Evolutionary conservation across 2,888 invertebrate genomes (phyloP), one percentile per base, ranked within the genome.

Genomic region (Hecatera dysodea): DNA sequence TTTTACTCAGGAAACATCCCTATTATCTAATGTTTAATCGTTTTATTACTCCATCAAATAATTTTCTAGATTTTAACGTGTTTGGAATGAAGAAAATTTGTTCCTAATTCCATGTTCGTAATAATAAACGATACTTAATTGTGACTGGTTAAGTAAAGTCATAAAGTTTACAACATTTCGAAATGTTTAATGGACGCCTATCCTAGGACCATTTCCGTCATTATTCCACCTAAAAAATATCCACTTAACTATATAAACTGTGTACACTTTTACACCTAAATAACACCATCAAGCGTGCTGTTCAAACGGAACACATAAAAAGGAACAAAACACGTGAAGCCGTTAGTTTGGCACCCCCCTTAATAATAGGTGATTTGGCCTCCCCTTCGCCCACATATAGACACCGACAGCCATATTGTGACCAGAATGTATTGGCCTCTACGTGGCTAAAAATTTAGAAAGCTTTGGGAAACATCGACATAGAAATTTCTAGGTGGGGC

Each of bases 321-420:
- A 93, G 90, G 91, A 92, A 92, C 91, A 93, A n/a, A n/a, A 93
- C 93, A 93, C 93, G 92, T 92, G 91, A 90, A 93, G 90, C 91
- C 93, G 93, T 95, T 94, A 94, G 91, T 93, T 93, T 93, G 91
- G 92, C 94, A 94, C 95, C 95, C 94, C 93, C 93, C 89, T 91
- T 94, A 94, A 94, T 95, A 94, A 94, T 94, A 93, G 94, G 93
- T 93, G 93, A 94, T 94, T 93, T 91, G 79, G 90, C 92, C 93
- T 91, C 92, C 85, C 80, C 85, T 42, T 87, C 86, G 74, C 90
- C 89, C 90, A 89, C 90, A 87, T 88, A 89, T 86, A 88, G 86
- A 88, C 86, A 87, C 85, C 80, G 85, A 80, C 87, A 84, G 78
- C 61, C 78, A 67, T 80, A 79, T 72, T 67, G 75, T 71, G 82